Base-by-base conservation (phyloP, 2,797 vertebrate species). In the Tragopan temminckii region DNA sequence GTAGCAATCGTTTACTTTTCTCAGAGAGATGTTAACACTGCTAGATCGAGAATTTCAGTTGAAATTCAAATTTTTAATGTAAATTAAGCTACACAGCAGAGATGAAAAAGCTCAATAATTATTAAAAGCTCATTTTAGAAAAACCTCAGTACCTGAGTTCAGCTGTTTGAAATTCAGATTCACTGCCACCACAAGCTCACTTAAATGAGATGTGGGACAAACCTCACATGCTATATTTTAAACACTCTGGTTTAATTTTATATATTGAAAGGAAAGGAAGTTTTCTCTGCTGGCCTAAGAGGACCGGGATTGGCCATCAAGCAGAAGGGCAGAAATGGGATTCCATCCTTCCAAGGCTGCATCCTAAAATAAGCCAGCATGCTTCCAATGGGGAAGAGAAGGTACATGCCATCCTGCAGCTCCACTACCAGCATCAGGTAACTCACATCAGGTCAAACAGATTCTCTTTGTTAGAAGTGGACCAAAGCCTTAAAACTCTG, bases 21-120 rank as follows among this genome's bases (percentile, higher is more conserved):
- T 91, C 29, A 5, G 46, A 50, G 23, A 57, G 71, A 58, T 79
- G 85, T 71, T 90, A 81, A 46, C 80, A 52, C 52, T 9, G 61
- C 31, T 58, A 64, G 67, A 78, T 43, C 12, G 58, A 88, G 80
- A 71, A 79, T 31, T 67, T 57, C 45, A 25, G 72, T 63, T 13
- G 46, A 79, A 79, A 88, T 75, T 75, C 67, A 85, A 11, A 78
- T 82, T 85, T 81, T 66, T 42, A 40, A 88, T 88, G 77, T 57
- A 85, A 91, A 91, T 94, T n/a, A 70, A 57, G 72, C 63, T 61
- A 66, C 46, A 36, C 0, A 36, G 68, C 72, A 70, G 77, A 82
- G 89, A 82, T 64, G 29, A 74, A 80, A 67, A 70, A 71, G 55
- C 67, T 78, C 77, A 70, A 29, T 75, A 85, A 66, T 78, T 88